These are phyloP conservation scores for Drosophila peninsularis DNA, from an alignment of 2,888 invertebrate genomes.

Conservation along the genomic window DNA sequence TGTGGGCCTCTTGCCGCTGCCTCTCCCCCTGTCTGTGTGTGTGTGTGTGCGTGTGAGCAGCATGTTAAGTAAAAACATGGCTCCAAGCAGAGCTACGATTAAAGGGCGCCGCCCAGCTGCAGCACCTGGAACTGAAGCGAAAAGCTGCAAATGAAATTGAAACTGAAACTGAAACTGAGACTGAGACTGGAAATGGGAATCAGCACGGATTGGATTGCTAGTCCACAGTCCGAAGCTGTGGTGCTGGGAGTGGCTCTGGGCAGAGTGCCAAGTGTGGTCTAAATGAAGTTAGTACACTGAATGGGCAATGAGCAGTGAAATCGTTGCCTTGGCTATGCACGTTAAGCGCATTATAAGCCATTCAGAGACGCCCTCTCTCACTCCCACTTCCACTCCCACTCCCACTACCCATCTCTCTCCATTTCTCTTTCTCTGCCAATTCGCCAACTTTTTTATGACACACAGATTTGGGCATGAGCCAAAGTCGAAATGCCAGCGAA, in stretches of 20 bases:
- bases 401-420: background rate
- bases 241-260: background rate
- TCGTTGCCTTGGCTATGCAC: slow-evolving; percentile 29
- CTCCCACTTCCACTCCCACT: too few relatives aligned
- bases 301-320: slow-evolving; percentile 37
- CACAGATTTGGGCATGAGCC: slow-evolving; percentile 1
- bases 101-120: slow-evolving; percentile 5
- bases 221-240: background rate
- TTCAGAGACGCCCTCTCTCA: background rate
- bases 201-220: background rate
- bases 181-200: background rate
- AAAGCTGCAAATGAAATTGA: slow-evolving; percentile 10
- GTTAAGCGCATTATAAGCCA: background rate
- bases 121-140: slow-evolving; percentile 16
- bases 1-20: background rate
- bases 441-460: slow-evolving; percentile 13
- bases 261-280: slow-evolving; percentile 26
- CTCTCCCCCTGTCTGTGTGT: background rate
- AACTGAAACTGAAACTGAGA: slow-evolving; percentile 4
- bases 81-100: slow-evolving; percentile 31
- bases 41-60: background rate
- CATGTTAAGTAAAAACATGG: slow-evolving; percentile 9
- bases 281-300: slow-evolving; percentile 61
- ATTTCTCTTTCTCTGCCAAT: slow-evolving; percentile 20
- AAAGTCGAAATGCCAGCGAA: background rate